Percentiles rank a stretch among this genome's conserved stretches.
phyloP scores from a whole-genome alignment of 2,113 vertebrate genomes.

The Salminus brasiliensis region DNA sequence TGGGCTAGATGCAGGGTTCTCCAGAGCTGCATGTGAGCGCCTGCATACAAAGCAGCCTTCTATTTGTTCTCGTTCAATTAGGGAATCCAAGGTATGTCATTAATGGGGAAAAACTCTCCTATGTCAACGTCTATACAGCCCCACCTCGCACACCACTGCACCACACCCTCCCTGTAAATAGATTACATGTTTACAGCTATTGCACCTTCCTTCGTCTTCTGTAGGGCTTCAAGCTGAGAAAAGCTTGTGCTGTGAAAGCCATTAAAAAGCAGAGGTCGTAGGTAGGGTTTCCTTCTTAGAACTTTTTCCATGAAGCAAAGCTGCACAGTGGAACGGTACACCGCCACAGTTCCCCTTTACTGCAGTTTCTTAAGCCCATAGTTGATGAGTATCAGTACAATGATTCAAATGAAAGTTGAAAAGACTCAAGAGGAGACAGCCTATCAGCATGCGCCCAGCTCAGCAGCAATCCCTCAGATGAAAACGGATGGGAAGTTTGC shows the following conservation, averaged over 20 bases:
- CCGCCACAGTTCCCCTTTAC: too few relatives aligned
- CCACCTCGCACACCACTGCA: not conserved
- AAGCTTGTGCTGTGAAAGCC: constrained; percentile 38
- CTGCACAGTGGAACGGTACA: too few relatives aligned
- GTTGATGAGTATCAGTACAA: too few relatives aligned
- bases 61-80: constrained; percentile 62
- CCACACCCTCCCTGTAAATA: not conserved
- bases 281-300: too few relatives aligned
- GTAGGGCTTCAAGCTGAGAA: constrained; percentile 22
- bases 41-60: constrained; percentile 67
- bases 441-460: constrained; percentile 26
- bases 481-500: constrained; percentile 8
- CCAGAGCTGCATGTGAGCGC: constrained; percentile 35
- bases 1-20: constrained; percentile 50
- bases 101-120: constrained; percentile 43
- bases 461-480: not conserved
- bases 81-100: constrained; percentile 57
- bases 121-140: not conserved
- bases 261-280: constrained; percentile 55
- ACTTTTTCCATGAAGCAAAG: too few relatives aligned
- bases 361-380: too few relatives aligned
- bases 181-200: constrained; percentile 7
- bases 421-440: not conserved
- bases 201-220: not conserved
- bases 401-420: too few relatives aligned